Conservation (phyloP, 92 coral and sea anemone genomes). For the Chrysogorgia sp. region DNA sequence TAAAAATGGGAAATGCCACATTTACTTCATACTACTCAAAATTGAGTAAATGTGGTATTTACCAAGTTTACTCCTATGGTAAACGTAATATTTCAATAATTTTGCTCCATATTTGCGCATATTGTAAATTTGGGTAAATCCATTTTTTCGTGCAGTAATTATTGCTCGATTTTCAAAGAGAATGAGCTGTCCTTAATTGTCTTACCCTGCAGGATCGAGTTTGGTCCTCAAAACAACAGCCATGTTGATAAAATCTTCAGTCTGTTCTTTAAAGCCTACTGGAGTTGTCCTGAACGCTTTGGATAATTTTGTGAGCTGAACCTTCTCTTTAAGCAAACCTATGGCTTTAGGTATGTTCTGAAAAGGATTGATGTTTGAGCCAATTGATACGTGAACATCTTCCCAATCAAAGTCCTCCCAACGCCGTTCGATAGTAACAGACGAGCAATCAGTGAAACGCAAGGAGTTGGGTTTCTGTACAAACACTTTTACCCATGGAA, state of each 20-base stretch:
- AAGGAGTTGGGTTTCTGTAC: slow-evolving; percentile 64
- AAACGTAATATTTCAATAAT: too few relatives aligned
- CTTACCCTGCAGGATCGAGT: slow-evolving; percentile 66
- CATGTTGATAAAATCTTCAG: slow-evolving; percentile 67
- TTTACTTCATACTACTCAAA: too few relatives aligned
- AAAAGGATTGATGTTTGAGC: slow-evolving; percentile 67
- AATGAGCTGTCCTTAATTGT: slow-evolving; percentile 47
- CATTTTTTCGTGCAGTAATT: too few relatives aligned
- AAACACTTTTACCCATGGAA: slow-evolving; percentile 59
- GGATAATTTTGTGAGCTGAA: slow-evolving; percentile 47
- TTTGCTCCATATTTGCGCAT: too few relatives aligned
- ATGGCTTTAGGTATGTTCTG: slow-evolving; percentile 57
- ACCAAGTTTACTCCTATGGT: too few relatives aligned
- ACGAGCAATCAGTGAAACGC: slow-evolving; percentile 58
- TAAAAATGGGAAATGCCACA: too few relatives aligned
- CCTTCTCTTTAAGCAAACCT: slow-evolving; percentile 46
- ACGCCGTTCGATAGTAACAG: slow-evolving; percentile 61
- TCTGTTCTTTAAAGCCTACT: slow-evolving; percentile 52
- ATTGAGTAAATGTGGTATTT: too few relatives aligned
- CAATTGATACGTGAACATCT: slow-evolving; percentile 60
- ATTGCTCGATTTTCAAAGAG: too few relatives aligned
- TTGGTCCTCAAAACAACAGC: slow-evolving; percentile 60
- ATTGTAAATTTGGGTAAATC: too few relatives aligned
- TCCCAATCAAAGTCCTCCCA: slow-evolving; percentile 65
- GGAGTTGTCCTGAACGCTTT: slow-evolving; percentile 66